A percentile compares a stretch with the other conserved stretches of the same genome.
Conservation (phyloP, 35 echinoderm and acorn worm species). For the Lytechinus variegatus region DNA sequence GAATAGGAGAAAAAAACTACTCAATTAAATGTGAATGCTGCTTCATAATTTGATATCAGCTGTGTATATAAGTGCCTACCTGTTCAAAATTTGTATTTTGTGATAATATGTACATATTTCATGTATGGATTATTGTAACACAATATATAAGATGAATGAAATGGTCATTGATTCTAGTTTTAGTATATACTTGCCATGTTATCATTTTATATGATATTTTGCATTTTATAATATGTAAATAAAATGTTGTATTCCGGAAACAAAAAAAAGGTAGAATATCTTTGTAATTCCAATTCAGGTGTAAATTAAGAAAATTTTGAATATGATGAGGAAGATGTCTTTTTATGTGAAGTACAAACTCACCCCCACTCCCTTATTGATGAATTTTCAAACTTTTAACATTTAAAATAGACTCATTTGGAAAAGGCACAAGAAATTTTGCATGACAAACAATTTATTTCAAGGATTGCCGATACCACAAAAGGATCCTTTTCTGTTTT, state of each 20-base stretch:
- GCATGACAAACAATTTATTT: neutral
- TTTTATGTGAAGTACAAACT: neutral
- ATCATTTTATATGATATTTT: neutral
- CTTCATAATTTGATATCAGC: neutral
- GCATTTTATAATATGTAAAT: neutral
- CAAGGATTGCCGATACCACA: neutral
- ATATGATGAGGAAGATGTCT: neutral
- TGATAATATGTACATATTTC: neutral
- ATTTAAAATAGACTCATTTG: neutral
- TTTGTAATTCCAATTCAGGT: neutral
- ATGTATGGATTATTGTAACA: neutral
- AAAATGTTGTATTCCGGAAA: neutral
- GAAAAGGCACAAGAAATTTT: too few species aligned
- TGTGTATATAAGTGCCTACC: neutral
- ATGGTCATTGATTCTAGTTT: neutral
- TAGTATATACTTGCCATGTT: neutral
- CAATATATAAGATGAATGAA: constrained; percentile 6
- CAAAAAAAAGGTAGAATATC: neutral
- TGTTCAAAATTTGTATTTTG: neutral
- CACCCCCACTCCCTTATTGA: neutral
- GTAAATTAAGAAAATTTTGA: neutral
- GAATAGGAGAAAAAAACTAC: neutral
- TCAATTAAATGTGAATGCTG: neutral
- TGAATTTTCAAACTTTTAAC: neutral
- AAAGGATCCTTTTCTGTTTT: neutral